Base-by-base conservation (phyloP, 2,888 invertebrate species). In the Lomographa bimaculata region DNA sequence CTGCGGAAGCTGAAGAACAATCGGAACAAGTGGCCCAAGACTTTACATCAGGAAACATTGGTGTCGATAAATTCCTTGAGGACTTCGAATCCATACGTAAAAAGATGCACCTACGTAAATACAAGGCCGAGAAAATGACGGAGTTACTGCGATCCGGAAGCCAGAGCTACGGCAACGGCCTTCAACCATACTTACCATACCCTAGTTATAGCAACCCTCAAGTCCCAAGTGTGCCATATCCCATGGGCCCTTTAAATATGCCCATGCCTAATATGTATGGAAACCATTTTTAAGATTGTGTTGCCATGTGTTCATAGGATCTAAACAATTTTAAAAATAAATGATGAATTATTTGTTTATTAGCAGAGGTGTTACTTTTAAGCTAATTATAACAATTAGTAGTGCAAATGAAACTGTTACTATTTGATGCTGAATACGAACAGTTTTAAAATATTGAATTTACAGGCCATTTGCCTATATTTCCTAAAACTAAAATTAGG, bases 71-170 rank as follows among this genome's bases (percentile, higher is more conserved):
- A 44, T 99, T 98, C 71, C 81, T 98, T 2, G 95, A 96, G 44
- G 92, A 95, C 40, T 99, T 97, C 77, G 90, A 95, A 39, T 90
- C 91, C 0, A 91, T 92, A 46, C 92, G 98, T 25, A 86, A 79
- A 50, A 72, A 69, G 46, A 87, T 87, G 87, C 87, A 87, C 28
- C 49, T 86, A 93, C 91, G 97, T 29, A 94, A 96, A 70, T 94
- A 98, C 5, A 98, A 98, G 86, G 94, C 96, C 0, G 98, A 99
- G 52, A 98, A 98, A 87, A 94, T 99, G 93, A 90, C 92, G 27
- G 96, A 96, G 65, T 76, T 96, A 5, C 82, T 95, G 12, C 70
- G 82, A 53, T 71, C 76, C 20, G 78, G 82, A 1, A 71, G 50
- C 41, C 79, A 79, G 50, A 70, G 61, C 63, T 84, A 73, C 46